Conservation (phyloP, 2,797 vertebrate genomes). For the Scolopax rusticola region DNA sequence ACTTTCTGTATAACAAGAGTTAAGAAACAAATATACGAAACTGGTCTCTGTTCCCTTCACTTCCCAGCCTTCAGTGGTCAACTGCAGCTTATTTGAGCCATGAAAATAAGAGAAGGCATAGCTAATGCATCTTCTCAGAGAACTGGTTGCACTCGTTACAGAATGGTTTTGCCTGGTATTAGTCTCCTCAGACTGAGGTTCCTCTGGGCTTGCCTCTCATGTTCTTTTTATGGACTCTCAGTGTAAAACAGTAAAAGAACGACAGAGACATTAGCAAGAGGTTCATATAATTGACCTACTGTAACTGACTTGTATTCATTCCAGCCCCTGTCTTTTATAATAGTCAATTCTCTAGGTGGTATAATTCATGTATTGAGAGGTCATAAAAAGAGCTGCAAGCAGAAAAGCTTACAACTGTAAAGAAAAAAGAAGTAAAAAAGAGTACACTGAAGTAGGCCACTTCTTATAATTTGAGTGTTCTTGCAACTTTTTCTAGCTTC, state of each 20-base stretch:
- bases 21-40: not conserved
- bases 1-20: not conserved
- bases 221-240: not conserved
- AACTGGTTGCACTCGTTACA: not conserved
- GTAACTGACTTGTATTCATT: not conserved
- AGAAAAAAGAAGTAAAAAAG: slow-evolving; percentile 1
- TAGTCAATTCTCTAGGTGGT: not conserved
- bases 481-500: slow-evolving; percentile 48
- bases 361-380: not conserved
- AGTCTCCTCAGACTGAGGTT: not conserved
- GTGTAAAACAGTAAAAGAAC: not conserved
- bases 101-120: not conserved
- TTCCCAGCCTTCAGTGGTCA: not conserved
- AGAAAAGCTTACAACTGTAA: slow-evolving; percentile 14
- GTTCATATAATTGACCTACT: not conserved
- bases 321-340: not conserved
- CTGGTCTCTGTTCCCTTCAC: not conserved
- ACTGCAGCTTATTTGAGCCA: not conserved
- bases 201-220: not conserved
- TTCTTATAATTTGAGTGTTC: slow-evolving; percentile 32
- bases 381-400: not conserved
- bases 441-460: slow-evolving; percentile 58
- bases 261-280: not conserved
- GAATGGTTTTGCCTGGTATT: not conserved
- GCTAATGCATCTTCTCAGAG: not conserved